Evolutionary conservation across 2,797 vertebrate species (phyloP).

Genomic region (Acipenser ruthenus): DNA sequence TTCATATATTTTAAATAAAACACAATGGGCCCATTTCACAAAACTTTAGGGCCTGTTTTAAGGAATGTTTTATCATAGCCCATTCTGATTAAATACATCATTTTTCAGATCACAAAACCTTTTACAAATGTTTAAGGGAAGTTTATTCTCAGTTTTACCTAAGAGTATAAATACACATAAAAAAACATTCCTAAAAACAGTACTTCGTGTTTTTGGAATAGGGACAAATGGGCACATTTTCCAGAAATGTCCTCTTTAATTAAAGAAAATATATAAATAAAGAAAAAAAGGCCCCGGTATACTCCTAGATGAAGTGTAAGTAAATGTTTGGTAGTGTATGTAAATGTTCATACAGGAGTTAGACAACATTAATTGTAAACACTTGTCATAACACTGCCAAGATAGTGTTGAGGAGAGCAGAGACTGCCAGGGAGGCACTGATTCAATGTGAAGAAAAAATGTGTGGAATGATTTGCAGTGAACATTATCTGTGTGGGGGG

Average conservation of each 20-base stretch:
- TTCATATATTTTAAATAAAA: too few relatives aligned
- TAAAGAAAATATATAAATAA: constrained; percentile 32
- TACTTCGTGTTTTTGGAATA: too few relatives aligned
- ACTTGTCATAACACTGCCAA: neutral
- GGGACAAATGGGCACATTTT: neutral
- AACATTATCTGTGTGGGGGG: neutral
- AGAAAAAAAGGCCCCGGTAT: constrained; percentile 8
- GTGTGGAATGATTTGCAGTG: neutral
- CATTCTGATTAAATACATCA: neutral
- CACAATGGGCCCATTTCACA: too few relatives aligned
- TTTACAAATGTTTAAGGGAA: constrained; percentile 9
- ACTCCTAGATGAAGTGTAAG: constrained; percentile 10
- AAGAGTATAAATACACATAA: too few relatives aligned
- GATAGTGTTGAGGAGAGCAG: neutral
- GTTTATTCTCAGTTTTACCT: constrained; percentile 4
- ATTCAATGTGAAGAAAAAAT: neutral
- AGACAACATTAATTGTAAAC: neutral
- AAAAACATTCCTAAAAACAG: too few relatives aligned
- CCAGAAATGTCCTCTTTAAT: constrained; percentile 6
- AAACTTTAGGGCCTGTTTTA: too few relatives aligned
- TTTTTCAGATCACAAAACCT: neutral
- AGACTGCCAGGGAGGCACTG: neutral
- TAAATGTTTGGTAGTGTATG: too few relatives aligned
- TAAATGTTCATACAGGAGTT: constrained; percentile 32
- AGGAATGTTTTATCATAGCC: too few relatives aligned